Evolutionary conservation across 2,113 vertebrate species (phyloP), one percentile per base, ranked within the genome.

Genomic region (Himantopus leucocephalus): DNA sequence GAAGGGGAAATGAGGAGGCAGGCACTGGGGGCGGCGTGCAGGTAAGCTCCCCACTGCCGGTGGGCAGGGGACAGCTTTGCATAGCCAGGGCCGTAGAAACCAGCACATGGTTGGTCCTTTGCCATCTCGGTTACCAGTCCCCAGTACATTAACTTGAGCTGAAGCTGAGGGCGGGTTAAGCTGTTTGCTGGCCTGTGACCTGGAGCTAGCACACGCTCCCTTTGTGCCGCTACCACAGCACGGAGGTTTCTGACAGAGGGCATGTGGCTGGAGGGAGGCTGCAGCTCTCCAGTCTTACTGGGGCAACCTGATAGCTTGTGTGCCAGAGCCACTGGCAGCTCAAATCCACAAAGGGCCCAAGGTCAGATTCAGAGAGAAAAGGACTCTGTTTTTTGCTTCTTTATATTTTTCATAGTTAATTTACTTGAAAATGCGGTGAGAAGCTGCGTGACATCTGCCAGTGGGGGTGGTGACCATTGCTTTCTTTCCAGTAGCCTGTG

Each of bases 71-170:
- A 17, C 19, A 37, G 81, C 76, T 70, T 52, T 1, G 1, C 2
- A 1, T 22, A 56, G 50, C 52, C 85, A 68, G 41, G 43, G 66
- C 5, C 0, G n/a, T 23, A 60, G 71, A 85, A 81, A 27, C 22
- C 68, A 76, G 67, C 52, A 52, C 35, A 0, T 3, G 32, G 48
- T 52, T 84, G 41, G 34, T 53, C 30, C 55, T 94, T 71, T 20
- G 7, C 50, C 39, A 5, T 41, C 26, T 11, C 4, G 0, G 1
- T 79, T 56, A 34, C 17, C 26, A 29, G 53, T 64, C 10, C 63
- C 50, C 75, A 45, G 37, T 12, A 48, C 15, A 2, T 48, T 78
- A 70, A 47, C 19, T 8, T n/a, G 72, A 87, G 63, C 82, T 39
- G 50, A 45, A 90, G 60, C 85, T 11, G 4, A n/a, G 34, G 48